Evolutionary conservation across 1,140 invertebrate genomes (phyloP).

Genomic region (Zophobas morio): DNA sequence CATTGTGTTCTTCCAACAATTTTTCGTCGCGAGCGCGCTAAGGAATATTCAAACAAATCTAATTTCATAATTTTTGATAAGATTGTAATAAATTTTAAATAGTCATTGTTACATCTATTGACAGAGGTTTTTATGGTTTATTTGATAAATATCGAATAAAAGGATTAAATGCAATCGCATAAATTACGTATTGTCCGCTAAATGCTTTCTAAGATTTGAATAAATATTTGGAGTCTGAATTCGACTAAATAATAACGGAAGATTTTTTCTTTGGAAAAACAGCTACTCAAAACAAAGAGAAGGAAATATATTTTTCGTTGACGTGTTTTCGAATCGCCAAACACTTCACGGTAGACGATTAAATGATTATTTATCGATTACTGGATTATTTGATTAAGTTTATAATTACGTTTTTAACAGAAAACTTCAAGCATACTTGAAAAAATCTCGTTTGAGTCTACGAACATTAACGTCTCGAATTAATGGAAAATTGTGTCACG

Average conservation of each 20-base stretch:
- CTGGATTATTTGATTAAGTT: background rate
- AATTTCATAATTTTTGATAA: constrained; percentile 37
- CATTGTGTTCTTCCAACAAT: constrained; percentile 4
- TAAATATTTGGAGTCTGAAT: constrained; percentile 40
- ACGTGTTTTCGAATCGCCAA: background rate
- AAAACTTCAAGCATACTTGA: background rate
- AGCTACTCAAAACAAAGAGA: background rate
- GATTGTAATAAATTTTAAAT: constrained; percentile 42
- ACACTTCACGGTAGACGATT: background rate
- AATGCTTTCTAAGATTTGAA: constrained; percentile 23
- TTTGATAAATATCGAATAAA: constrained; percentile 40
- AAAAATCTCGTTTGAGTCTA: too few relatives aligned
- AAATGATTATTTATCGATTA: background rate
- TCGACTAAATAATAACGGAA: constrained; percentile 36
- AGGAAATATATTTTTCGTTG: background rate
- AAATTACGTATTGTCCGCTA: constrained; percentile 31
- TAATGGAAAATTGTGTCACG: too few relatives aligned
- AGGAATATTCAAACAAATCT: constrained; percentile 39
- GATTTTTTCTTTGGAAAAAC: constrained; percentile 13
- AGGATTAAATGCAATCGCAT: constrained; percentile 25
- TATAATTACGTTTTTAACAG: background rate
- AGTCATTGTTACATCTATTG: constrained; percentile 38
- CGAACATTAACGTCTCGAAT: too few relatives aligned
- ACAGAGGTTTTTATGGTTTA: constrained; percentile 43
- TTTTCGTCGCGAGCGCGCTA: background rate